Evolutionary conservation across 2,797 vertebrate genomes (phyloP), one percentile per base, ranked within the genome.

Genomic region (Hozukius guyotensis): DNA sequence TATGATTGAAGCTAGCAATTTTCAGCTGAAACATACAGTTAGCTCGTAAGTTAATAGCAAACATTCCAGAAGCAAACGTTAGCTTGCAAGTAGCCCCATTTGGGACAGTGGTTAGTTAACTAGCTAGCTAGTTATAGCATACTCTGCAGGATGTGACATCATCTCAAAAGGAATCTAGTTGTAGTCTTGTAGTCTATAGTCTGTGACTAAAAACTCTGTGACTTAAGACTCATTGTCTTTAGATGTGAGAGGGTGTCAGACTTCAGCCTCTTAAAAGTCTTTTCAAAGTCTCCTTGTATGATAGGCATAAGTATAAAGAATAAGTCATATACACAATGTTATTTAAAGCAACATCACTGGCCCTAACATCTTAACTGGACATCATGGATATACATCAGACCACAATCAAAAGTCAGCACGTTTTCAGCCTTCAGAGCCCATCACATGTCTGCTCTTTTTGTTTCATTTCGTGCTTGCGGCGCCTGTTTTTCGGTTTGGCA

Each of bases 401-500:
- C 12, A 1, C 60, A 7, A 49, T 82, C 32, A 85, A 60, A 84
- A 79, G 34, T 53, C 55, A 52, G 29, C 72, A 81, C 11, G n/a
- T 84, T 86, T 63, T 68, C 36, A 72, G 55, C 73, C 71, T 77
- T 13, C 52, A 42, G 63, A 66, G 63, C 8, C 8, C 25, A 70
- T 82, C 57, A 49, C 46, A 7, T 38, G 86, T 79, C 81, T 92
- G 72, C 56, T 72, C n/a, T 82, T 86, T 86, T 75, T 49, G 16
- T 73, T 81, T 59, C 13, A 73, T 66, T 77, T 81, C 27, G 14
- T 70, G 31, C 70, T 59, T 6, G 59, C 5, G 10, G 68, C 3
- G 67, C 27, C 52, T 89, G 61, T 82, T 80, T 84, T 87, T 83
- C 8, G 49, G 78, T 88, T 93, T 93, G 85, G 82, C 83, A 24